Percentiles rank a stretch among this genome's conserved stretches.
phyloP scores from a whole-genome alignment of 30 jellyfish, hydroid and myxozoan genomes.

The Aurelia sp. region DNA sequence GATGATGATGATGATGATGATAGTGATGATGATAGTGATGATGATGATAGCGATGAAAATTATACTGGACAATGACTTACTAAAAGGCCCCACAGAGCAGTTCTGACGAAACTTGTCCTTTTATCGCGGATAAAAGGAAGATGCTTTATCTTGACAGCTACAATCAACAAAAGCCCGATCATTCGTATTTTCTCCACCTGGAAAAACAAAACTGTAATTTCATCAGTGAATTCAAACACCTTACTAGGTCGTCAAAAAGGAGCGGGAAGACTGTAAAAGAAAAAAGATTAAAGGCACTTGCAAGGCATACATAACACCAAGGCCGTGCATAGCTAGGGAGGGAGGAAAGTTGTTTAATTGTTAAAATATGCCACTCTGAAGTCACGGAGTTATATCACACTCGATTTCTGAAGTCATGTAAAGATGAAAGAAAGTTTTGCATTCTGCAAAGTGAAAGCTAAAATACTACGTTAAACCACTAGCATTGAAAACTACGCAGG shows the following conservation, averaged over 20 bases:
- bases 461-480: too few relatives aligned
- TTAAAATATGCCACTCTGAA: too few relatives aligned
- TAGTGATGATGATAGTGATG: too few relatives aligned
- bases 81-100: slow-evolving; percentile 93
- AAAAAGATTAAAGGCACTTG: not conserved
- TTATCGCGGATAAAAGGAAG: slow-evolving; percentile 82
- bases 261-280: not conserved
- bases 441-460: too few relatives aligned
- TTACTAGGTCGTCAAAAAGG: not conserved
- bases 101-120: slow-evolving; percentile 78
- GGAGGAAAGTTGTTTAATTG: too few relatives aligned
- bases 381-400: too few relatives aligned
- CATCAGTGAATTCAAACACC: not conserved
- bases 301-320: too few relatives aligned
- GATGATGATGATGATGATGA: too few relatives aligned
- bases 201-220: not conserved
- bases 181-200: slow-evolving; percentile 91
- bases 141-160: slow-evolving; percentile 87
- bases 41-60: not conserved
- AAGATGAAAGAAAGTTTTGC: too few relatives aligned
- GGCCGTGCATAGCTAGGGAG: too few relatives aligned
- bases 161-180: slow-evolving; percentile 94
- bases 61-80: slow-evolving; percentile 50
- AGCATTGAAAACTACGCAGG: too few relatives aligned
- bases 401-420: too few relatives aligned